Percentiles rank a stretch among this genome's conserved stretches.
Evolutionary conservation across 2,888 invertebrate genomes (phyloP).

Genomic region (Hyppa rectilinea): DNA sequence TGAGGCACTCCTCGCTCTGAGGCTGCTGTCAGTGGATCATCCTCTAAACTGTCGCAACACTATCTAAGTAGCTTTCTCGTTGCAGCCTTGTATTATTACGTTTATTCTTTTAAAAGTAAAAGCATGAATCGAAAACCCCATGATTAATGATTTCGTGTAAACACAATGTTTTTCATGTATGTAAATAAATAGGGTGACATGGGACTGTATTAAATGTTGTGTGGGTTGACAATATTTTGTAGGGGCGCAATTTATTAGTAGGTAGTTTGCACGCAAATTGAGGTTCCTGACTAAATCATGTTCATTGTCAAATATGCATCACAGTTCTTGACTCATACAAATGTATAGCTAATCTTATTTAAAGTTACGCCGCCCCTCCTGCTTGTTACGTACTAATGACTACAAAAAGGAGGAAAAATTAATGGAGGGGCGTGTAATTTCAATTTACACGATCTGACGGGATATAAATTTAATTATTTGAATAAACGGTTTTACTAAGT

Average conservation of each 20-base stretch:
- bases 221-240: conserved; percentile 48
- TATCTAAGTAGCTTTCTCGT: conserved; percentile 9
- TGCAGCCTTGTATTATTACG: conserved; percentile 7
- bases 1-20: conserved; percentile 21
- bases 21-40: conserved; percentile 23
- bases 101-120: conserved; percentile 13
- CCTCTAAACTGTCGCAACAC: conserved; percentile 21
- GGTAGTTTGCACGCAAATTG: neutral
- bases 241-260: conserved; percentile 1
- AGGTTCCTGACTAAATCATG: neutral
- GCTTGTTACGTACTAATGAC: no score
- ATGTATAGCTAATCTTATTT: no score
- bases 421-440: no score
- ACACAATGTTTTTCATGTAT: conserved; percentile 44
- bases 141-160: conserved; percentile 41
- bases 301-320: neutral
- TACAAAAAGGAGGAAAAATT: no score
- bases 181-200: conserved; percentile 45
- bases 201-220: conserved; percentile 15
- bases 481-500: neutral
- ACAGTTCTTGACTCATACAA: neutral
- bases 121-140: conserved; percentile 54
- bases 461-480: no score
- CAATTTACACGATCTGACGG: no score
- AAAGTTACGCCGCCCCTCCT: no score